A percentile compares a stretch with the other conserved stretches of the same genome.
These are phyloP conservation scores for Grammomys surdaster DNA, from an alignment of 2,113 vertebrate species.

Conservation along the genomic window DNA sequence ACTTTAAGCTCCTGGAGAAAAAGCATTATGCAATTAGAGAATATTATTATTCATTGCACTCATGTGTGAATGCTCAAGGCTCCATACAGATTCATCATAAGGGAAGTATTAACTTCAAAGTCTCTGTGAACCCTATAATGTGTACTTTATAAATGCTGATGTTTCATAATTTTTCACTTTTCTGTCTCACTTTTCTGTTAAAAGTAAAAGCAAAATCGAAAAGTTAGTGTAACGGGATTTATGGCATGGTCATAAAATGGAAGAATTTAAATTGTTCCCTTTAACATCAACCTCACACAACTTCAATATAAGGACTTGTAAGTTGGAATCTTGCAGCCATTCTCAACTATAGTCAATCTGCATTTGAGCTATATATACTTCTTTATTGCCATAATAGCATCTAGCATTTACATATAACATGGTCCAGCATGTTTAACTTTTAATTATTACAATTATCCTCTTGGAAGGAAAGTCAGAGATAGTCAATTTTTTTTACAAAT, in stretches of 20 bases:
- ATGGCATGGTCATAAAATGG: conserved; percentile 45
- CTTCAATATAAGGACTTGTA: conserved; percentile 10
- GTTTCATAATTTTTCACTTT: conserved; percentile 46
- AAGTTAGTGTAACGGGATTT: conserved; percentile 21
- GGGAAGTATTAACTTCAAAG: conserved; percentile 64
- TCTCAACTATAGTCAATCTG: neutral
- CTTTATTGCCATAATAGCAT: conserved; percentile 11
- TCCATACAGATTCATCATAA: conserved; percentile 52
- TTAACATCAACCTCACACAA: neutral
- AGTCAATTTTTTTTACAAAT: conserved; percentile 46
- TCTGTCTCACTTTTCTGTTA: conserved; percentile 39
- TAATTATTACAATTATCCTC: conserved; percentile 23
- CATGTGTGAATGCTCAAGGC: conserved; percentile 24
- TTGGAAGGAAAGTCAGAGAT: neutral
- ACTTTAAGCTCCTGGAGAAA: conserved; percentile 45
- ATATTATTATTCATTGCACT: conserved; percentile 62
- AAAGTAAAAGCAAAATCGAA: conserved; percentile 59
- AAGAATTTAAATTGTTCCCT: conserved; percentile 35
- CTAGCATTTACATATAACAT: conserved; percentile 39
- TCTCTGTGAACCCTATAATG: neutral
- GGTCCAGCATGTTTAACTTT: neutral
- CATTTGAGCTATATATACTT: neutral
- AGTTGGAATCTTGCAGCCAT: neutral
- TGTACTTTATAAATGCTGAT: conserved; percentile 32
- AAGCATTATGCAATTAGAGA: conserved; percentile 56